Evolutionary conservation across 2,797 vertebrate species (phyloP), one percentile per base, ranked within the genome.

Genomic region (Amniataba percoides): DNA sequence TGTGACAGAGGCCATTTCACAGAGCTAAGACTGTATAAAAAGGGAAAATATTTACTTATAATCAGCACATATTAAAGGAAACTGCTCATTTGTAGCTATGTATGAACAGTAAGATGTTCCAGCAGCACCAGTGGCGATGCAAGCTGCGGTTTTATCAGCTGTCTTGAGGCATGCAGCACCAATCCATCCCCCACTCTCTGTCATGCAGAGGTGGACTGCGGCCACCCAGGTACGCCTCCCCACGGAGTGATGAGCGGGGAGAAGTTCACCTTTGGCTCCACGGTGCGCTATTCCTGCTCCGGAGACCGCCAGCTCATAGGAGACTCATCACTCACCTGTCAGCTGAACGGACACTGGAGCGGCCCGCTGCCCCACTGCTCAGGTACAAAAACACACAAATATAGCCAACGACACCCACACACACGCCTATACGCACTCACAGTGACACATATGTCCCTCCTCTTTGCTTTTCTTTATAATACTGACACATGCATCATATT

Each of bases 291-390:
- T 79, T 93, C 95, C 31, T 99, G 98, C 92, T 92, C 93, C 43
- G 97, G 97, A 19, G 97, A 96, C 48, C 95, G 94, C 7, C 94
- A 92, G 9, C 92, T 98, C 81, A 83, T 97, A 62, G 98, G 98
- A 67, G 97, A 97, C 39, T 83, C 96, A 31, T 94, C 96, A 58
- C 96, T 98, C 77, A 97, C 96, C 7, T 99, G 98, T 83, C 98
- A 99, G 53, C 88, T 99, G 87, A 99, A 96, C 16, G 97, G 97
- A 83, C 97, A 98, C 75, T 99, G 98, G 98, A 99, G 96, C 51
- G 96, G 95, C 88, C 96, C 97, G 4, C 95, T 97, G 84, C 98
- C 98, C 63, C 97, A 99, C 90, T 99, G 98, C 87, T 97, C 98
- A 96, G 98, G 98, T 99, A 96, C 43, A 70, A 51, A 31, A 27